These are phyloP conservation scores for Omphaloscelis lunosa DNA, from an alignment of 2,888 invertebrate genomes.

Conservation along the genomic window DNA sequence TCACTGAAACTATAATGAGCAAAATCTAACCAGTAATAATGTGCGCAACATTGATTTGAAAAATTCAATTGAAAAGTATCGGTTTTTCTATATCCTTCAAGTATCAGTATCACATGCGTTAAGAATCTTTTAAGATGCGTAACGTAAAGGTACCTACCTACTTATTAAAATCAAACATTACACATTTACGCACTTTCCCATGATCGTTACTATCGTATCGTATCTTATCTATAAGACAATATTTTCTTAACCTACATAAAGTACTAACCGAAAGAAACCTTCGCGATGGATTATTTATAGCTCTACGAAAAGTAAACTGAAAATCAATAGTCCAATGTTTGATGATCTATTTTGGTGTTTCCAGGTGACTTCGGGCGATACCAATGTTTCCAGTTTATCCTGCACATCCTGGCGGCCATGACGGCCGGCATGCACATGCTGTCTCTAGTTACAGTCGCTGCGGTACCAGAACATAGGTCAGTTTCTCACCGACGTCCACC, in stretches of 20 bases:
- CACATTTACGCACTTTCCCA: slow-evolving; percentile 22
- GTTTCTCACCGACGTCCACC: slow-evolving; percentile 51
- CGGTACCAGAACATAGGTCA: slow-evolving; percentile 93
- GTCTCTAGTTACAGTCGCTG: slow-evolving; percentile 94
- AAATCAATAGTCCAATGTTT: slow-evolving; percentile 21
- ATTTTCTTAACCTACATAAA: slow-evolving; percentile 52
- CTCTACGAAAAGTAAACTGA: slow-evolving; percentile 19
- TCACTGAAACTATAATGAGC: neutral
- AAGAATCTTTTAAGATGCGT: slow-evolving; percentile 2
- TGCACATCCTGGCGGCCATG: slow-evolving; percentile 94
- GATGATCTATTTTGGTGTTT: slow-evolving; percentile 69
- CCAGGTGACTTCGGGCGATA: slow-evolving; percentile 96
- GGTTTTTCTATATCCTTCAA: neutral
- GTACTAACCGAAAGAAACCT: slow-evolving; percentile 5
- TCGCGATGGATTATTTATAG: slow-evolving; percentile 28
- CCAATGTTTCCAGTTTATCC: slow-evolving; percentile 94
- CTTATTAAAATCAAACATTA: slow-evolving; percentile 12
- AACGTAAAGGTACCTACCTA: neutral
- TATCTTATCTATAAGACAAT: slow-evolving; percentile 42
- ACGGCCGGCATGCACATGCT: slow-evolving; percentile 96
- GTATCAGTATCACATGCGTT: neutral
- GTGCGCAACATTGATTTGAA: neutral
- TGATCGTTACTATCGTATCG: slow-evolving; percentile 19
- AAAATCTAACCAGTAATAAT: neutral
- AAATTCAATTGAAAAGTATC: neutral